Conservation (phyloP, 2,113 vertebrate species). For the Brevimyrus niger region DNA sequence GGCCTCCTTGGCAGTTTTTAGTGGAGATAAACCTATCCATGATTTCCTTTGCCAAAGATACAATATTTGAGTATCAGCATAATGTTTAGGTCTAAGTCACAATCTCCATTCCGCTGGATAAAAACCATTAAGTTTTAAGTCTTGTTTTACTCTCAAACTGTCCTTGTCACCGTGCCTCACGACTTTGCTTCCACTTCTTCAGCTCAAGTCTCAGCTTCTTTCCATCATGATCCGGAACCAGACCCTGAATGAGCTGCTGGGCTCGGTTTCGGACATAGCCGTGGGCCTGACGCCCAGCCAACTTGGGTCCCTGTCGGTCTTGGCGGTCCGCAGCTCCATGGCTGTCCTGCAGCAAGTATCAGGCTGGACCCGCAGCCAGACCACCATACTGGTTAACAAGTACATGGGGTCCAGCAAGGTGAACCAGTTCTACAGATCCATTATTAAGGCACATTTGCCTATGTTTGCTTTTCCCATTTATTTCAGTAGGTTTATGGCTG, state of each 20-base stretch:
- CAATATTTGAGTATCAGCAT: neutral
- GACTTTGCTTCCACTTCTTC: slow-evolving; percentile 10
- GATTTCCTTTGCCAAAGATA: neutral
- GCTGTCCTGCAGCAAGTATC: slow-evolving; percentile 62
- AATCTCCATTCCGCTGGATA: neutral
- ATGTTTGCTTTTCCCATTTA: neutral
- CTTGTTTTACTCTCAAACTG: neutral
- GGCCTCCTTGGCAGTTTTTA: neutral
- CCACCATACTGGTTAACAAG: slow-evolving; percentile 61
- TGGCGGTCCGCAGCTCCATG: slow-evolving; percentile 60
- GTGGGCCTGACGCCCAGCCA: slow-evolving; percentile 59
- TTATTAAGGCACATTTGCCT: neutral
- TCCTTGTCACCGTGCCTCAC: neutral
- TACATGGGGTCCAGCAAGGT: slow-evolving; percentile 68
- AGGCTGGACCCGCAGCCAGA: slow-evolving; percentile 67
- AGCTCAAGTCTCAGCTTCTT: slow-evolving; percentile 68
- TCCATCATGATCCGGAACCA: slow-evolving; percentile 60
- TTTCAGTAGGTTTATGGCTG: neutral
- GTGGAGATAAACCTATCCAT: neutral
- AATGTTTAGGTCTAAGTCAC: neutral
- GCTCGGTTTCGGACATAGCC: slow-evolving; percentile 63
- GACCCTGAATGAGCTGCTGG: slow-evolving; percentile 64
- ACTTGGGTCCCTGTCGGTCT: slow-evolving; percentile 62
- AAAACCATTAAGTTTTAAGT: neutral
- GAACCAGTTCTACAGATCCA: neutral